phyloP scores from a whole-genome alignment of 1,140 invertebrate species.

The Cotesia glomerata region DNA sequence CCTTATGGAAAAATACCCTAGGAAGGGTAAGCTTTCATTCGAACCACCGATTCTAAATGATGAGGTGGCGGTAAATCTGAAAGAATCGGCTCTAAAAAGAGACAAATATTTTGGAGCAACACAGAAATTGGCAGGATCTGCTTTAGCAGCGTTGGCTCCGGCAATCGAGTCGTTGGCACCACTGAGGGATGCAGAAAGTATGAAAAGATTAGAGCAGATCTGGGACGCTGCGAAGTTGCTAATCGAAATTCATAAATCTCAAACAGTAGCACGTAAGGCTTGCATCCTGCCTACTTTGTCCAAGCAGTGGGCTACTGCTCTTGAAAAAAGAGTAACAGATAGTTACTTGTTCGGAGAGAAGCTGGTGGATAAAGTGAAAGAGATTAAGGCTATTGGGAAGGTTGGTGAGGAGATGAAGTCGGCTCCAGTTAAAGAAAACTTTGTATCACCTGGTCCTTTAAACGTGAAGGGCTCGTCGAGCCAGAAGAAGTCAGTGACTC shows the following conservation, averaged over 20 bases:
- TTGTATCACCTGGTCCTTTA: not conserved
- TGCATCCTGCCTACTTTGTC: slow-evolving; percentile 14
- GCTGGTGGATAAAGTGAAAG: too few relatives aligned
- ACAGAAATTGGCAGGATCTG: not conserved
- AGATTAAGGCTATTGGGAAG: not conserved
- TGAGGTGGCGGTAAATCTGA: slow-evolving; percentile 1
- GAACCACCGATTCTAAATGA: slow-evolving; percentile 5
- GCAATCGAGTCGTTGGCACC: not conserved
- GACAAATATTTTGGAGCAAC: not conserved
- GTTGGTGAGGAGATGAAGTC: slow-evolving; percentile 11
- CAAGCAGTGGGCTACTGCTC: slow-evolving; percentile 30
- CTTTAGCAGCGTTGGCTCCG: not conserved
- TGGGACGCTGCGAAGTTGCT: not conserved
- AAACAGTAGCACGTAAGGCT: not conserved
- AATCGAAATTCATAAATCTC: not conserved
- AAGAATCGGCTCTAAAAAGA: not conserved
- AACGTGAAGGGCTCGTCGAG: not conserved
- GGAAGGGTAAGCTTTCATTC: not conserved
- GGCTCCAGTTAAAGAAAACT: not conserved
- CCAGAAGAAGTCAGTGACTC: not conserved
- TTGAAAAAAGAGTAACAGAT: slow-evolving; percentile 38
- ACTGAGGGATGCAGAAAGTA: not conserved
- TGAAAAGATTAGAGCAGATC: not conserved
- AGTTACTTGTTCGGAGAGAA: slow-evolving; percentile 36
- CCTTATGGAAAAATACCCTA: not conserved